phyloP scores from a whole-genome alignment of 64 coral and sea anemone species.

The Platygyra sinensis region DNA sequence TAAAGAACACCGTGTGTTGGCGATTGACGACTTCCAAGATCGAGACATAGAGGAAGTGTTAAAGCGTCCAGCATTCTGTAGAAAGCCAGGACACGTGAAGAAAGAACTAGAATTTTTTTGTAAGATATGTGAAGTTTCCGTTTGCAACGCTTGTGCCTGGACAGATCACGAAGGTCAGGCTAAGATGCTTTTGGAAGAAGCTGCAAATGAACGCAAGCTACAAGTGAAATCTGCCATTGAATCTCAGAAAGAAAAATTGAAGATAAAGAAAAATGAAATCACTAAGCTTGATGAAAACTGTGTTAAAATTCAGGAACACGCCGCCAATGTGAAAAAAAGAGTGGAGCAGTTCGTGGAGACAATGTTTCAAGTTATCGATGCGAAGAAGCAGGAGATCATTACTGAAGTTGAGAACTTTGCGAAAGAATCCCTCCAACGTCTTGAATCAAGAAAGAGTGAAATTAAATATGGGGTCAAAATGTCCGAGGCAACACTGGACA shows the following conservation, averaged over 20 bases:
- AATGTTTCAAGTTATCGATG: too few species aligned
- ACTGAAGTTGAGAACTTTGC: not conserved
- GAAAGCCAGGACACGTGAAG: not conserved
- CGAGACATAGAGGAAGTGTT: not conserved
- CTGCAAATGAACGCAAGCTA: not conserved
- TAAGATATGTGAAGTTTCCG: not conserved
- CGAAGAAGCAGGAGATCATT: not conserved
- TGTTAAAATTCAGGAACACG: not conserved
- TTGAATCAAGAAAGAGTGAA: not conserved
- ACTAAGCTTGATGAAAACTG: not conserved
- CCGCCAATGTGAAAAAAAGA: too few species aligned
- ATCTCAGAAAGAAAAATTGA: not conserved
- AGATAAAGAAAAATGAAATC: not conserved
- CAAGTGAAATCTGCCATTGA: not conserved
- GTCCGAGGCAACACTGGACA: not conserved
- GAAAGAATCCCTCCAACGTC: not conserved
- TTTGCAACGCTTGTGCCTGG: not conserved
- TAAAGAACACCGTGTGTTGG: not conserved
- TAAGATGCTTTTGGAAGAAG: too few species aligned
- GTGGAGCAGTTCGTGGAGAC: too few species aligned
- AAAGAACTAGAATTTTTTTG: not conserved
- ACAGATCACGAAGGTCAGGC: not conserved
- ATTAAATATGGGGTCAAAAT: not conserved
- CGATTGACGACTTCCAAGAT: not conserved
- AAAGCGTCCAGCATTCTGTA: conserved; percentile 2